Evolutionary conservation across 2,888 invertebrate genomes (phyloP).

Genomic region (Chymomyza caudatula): DNA sequence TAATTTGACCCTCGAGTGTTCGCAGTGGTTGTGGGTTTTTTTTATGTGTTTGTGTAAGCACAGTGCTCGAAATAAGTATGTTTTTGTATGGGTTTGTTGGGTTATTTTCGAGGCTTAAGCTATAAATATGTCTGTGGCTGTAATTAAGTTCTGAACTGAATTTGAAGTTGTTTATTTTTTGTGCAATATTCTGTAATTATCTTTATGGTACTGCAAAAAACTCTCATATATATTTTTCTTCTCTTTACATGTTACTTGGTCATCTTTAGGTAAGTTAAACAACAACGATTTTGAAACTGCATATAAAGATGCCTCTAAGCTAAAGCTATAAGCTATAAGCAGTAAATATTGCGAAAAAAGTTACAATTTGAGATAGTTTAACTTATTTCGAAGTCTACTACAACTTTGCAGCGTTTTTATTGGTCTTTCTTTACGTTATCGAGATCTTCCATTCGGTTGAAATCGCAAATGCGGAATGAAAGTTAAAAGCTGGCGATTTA

Average conservation of each 20-base stretch:
- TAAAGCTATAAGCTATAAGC: no score
- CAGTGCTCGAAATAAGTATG: background rate
- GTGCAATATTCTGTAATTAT: background rate
- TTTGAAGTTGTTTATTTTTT: background rate
- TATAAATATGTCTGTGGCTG: background rate
- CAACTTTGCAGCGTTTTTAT: no score
- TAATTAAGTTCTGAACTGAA: background rate
- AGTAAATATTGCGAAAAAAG: no score
- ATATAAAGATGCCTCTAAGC: no score
- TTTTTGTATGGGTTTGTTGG: background rate
- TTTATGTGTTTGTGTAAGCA: background rate
- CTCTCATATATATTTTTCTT: background rate
- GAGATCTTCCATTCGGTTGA: no score
- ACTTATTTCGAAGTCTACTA: no score
- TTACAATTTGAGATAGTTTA: no score
- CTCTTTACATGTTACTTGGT: background rate
- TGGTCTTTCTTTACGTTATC: no score
- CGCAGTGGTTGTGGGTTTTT: background rate
- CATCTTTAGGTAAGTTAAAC: no score
- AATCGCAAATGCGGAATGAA: no score
- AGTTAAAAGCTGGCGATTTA: no score
- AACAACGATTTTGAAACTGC: no score
- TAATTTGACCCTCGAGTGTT: slow-evolving; percentile 7
- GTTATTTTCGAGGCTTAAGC: background rate
- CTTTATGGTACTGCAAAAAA: background rate